Conservation (phyloP, 2,888 invertebrate genomes). For the Noctua pronuba region DNA sequence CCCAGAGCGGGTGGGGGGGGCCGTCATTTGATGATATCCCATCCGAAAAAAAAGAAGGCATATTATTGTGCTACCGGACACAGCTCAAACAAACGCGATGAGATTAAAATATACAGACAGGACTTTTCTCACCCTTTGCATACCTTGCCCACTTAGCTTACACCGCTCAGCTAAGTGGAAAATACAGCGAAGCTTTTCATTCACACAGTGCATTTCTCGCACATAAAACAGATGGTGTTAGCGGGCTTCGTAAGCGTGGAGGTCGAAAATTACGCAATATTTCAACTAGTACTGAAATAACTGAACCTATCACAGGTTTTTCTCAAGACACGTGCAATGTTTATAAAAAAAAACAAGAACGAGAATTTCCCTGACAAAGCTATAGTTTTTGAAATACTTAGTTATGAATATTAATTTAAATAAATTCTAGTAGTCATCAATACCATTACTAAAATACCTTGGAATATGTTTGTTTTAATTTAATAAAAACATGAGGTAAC, state of each 20-base stretch:
- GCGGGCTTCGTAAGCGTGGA: no score
- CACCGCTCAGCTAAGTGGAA: not conserved
- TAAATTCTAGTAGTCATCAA: not conserved
- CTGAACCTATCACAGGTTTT: no score
- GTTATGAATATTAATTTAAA: not conserved
- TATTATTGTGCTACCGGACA: not conserved
- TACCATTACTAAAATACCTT: conserved; percentile 1
- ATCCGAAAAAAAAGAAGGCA: no score
- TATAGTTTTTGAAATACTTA: not conserved
- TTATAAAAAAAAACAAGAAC: not conserved
- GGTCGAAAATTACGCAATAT: no score
- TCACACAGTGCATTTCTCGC: not conserved
- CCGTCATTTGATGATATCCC: no score
- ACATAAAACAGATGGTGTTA: not conserved
- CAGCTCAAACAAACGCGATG: not conserved
- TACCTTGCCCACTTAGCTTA: not conserved
- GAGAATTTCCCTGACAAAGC: not conserved
- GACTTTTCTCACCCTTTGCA: not conserved
- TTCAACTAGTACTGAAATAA: no score
- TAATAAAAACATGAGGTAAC: not conserved
- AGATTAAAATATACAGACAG: not conserved
- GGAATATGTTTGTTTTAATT: not conserved
- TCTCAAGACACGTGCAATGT: not conserved
- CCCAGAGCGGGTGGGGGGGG: no score
- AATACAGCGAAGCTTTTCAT: not conserved